Percentiles rank a stretch among this genome's conserved stretches.
Evolutionary conservation across 2,888 invertebrate species (phyloP).

Genomic region (Stenolophus ochropezus): DNA sequence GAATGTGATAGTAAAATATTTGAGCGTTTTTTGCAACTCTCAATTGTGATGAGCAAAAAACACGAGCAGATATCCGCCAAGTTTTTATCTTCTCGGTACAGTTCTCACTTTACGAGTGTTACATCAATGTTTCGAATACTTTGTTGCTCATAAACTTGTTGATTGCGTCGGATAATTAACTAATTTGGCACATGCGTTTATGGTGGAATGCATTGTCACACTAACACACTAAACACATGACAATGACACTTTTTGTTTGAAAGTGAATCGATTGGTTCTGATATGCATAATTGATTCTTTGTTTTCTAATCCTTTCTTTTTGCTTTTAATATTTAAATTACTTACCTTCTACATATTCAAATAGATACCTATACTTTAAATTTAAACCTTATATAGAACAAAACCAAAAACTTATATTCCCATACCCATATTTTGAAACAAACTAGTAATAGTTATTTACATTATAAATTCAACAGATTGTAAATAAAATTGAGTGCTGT

Average conservation of each 20-base stretch:
- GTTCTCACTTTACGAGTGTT: background rate
- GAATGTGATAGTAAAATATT: conserved; percentile 8
- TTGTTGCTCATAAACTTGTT: background rate
- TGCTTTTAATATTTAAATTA: background rate
- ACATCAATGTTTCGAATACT: background rate
- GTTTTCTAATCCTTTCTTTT: conserved; percentile 12
- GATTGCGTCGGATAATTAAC: background rate
- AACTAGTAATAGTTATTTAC: no score
- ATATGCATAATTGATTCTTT: conserved; percentile 30
- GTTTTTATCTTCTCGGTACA: background rate
- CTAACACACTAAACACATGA: conserved; percentile 27
- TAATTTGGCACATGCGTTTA: background rate
- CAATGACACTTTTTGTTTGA: conserved; percentile 33
- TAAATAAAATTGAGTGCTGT: no score
- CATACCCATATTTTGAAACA: no score
- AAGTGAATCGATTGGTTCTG: conserved; percentile 19
- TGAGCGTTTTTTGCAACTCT: background rate
- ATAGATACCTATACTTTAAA: no score
- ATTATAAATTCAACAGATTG: no score
- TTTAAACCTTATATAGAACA: no score
- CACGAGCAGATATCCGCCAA: background rate
- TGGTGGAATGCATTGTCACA: background rate
- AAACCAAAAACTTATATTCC: no score
- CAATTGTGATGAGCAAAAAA: background rate
- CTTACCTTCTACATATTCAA: no score